Percentiles rank a stretch among this genome's conserved stretches.
phyloP scores from a whole-genome alignment of 2,797 vertebrate species.

The Sebastes variabilis region DNA sequence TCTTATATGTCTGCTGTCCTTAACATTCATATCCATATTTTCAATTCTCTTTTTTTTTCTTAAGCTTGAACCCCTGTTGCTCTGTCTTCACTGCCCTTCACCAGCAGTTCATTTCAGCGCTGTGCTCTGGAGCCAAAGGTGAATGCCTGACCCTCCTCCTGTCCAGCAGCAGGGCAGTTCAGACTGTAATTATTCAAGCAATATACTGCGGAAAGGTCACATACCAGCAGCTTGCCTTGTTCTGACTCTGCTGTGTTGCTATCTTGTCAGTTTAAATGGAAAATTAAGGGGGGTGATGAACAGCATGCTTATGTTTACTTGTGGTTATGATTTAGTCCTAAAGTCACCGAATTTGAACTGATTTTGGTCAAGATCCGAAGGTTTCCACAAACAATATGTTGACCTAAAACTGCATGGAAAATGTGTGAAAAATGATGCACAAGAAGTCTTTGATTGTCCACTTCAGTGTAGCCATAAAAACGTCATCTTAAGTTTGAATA shows the following conservation, averaged over 20 bases:
- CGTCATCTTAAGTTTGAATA: no score
- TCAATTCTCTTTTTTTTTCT: background rate
- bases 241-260: conserved; percentile 16
- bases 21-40: background rate
- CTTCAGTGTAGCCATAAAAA: background rate
- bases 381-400: background rate
- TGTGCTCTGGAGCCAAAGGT: conserved; percentile 25
- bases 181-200: conserved; percentile 55
- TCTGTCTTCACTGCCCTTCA: background rate
- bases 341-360: background rate
- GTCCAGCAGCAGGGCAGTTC: conserved; percentile 23
- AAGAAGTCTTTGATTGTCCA: background rate
- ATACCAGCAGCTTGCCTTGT: conserved; percentile 49
- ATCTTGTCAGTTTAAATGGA: conserved; percentile 26
- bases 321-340: background rate
- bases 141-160: conserved; percentile 26
- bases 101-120: conserved; percentile 15
- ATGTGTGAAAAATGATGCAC: no score
- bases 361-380: background rate
- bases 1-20: background rate
- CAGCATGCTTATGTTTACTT: background rate
- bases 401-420: no score
- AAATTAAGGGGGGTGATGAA: conserved; percentile 14
- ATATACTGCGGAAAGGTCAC: conserved; percentile 62
- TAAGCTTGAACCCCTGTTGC: background rate